A percentile compares a stretch with the other conserved stretches of the same genome.
Conservation (phyloP, 2,797 vertebrate genomes). For the Chrosomus eos region DNA sequence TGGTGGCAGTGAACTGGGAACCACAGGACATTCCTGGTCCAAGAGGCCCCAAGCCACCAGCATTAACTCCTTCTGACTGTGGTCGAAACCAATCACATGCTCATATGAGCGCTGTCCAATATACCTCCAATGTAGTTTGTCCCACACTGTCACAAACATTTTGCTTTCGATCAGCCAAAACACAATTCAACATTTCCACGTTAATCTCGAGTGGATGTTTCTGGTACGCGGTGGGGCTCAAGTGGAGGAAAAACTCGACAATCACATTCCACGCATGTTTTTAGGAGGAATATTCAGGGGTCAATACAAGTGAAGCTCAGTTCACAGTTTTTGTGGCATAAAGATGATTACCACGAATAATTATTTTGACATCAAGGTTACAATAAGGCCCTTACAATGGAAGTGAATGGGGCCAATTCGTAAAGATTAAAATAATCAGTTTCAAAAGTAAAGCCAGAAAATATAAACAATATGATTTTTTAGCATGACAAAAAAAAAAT, state of each 20-base stretch:
- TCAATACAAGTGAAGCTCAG: background rate
- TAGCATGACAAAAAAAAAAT: background rate
- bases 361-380: background rate
- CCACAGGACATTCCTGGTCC: conserved; percentile 79
- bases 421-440: background rate
- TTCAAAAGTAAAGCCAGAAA: background rate
- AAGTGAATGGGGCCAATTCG: background rate
- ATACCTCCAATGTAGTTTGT: conserved; percentile 27
- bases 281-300: conserved; percentile 25
- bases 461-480: background rate
- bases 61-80: conserved; percentile 67
- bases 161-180: conserved; percentile 31
- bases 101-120: conserved; percentile 15
- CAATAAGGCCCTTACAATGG: background rate
- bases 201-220: conserved; percentile 40
- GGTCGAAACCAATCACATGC: conserved; percentile 62
- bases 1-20: conserved; percentile 81
- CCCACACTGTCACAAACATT: conserved; percentile 22
- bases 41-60: conserved; percentile 75
- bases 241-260: conserved; percentile 57
- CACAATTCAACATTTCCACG: conserved; percentile 48
- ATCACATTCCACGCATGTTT: conserved; percentile 66
- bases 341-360: background rate
- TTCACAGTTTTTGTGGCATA: background rate
- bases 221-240: conserved; percentile 47